phyloP scores from a whole-genome alignment of 2,888 invertebrate species.

The Oligia strigilis region DNA sequence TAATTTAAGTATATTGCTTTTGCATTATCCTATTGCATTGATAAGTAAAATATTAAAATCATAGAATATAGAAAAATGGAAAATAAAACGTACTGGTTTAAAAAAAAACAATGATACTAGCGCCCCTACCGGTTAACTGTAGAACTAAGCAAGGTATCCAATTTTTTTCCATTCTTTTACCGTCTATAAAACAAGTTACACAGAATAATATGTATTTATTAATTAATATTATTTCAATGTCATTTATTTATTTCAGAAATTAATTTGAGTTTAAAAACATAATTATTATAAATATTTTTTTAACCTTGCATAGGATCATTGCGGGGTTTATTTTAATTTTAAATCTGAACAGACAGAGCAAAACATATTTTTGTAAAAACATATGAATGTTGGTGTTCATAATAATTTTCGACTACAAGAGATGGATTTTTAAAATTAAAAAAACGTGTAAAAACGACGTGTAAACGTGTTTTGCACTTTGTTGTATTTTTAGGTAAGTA shows the following conservation, averaged over 20 bases:
- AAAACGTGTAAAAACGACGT: no score
- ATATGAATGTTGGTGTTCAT: background rate
- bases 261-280: slow-evolving; percentile 6
- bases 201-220: background rate
- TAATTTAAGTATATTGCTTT: slow-evolving; percentile 39
- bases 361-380: slow-evolving; percentile 12
- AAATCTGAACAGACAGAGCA: slow-evolving; percentile 16
- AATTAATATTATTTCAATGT: slow-evolving; percentile 11
- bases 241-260: background rate
- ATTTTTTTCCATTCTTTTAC: slow-evolving; percentile 6
- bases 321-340: background rate
- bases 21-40: slow-evolving; percentile 62
- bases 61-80: slow-evolving; percentile 32
- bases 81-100: background rate
- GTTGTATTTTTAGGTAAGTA: background rate
- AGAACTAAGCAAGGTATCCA: slow-evolving; percentile 12
- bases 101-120: background rate
- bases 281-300: background rate
- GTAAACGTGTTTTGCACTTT: slow-evolving; percentile 15
- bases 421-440: background rate
- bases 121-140: slow-evolving; percentile 18
- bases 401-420: background rate
- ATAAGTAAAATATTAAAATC: slow-evolving; percentile 28
- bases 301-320: background rate
- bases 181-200: slow-evolving; percentile 5